Evolutionary conservation across 2,797 vertebrate species (phyloP).

Genomic region (Sebastes umbrosus): DNA sequence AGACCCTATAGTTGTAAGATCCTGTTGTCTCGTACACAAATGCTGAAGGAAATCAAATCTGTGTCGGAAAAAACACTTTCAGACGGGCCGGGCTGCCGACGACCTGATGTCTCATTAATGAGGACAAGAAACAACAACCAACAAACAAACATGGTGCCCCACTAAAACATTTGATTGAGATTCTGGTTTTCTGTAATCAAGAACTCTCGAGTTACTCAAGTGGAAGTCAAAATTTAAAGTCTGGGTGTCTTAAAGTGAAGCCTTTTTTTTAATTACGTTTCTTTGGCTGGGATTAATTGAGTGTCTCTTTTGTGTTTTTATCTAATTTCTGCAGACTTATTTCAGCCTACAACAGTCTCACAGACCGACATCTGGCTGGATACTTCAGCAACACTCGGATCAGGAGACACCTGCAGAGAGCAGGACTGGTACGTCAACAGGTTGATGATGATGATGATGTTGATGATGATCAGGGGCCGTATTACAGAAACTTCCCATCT

Average conservation of each 20-base stretch:
- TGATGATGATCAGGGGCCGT: not conserved
- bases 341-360: slow-evolving; percentile 92
- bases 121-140: slow-evolving; percentile 44
- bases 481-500: no score
- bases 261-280: not conserved
- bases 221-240: not conserved
- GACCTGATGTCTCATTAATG: slow-evolving; percentile 59
- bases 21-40: slow-evolving; percentile 76
- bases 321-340: slow-evolving; percentile 82
- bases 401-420: slow-evolving; percentile 89
- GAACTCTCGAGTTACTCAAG: not conserved
- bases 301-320: slow-evolving; percentile 5
- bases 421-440: slow-evolving; percentile 88
- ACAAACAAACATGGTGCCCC: slow-evolving; percentile 48
- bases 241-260: not conserved
- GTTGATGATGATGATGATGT: not conserved
- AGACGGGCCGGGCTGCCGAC: slow-evolving; percentile 1
- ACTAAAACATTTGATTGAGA: slow-evolving; percentile 37
- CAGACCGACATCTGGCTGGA: slow-evolving; percentile 91
- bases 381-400: slow-evolving; percentile 95
- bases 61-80: slow-evolving; percentile 62
- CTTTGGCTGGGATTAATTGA: not conserved
- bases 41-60: slow-evolving; percentile 76
- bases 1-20: slow-evolving; percentile 71
- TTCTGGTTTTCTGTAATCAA: slow-evolving; percentile 43